Conservation (phyloP, 2,113 vertebrate genomes). For the Coptodon rendalli region DNA sequence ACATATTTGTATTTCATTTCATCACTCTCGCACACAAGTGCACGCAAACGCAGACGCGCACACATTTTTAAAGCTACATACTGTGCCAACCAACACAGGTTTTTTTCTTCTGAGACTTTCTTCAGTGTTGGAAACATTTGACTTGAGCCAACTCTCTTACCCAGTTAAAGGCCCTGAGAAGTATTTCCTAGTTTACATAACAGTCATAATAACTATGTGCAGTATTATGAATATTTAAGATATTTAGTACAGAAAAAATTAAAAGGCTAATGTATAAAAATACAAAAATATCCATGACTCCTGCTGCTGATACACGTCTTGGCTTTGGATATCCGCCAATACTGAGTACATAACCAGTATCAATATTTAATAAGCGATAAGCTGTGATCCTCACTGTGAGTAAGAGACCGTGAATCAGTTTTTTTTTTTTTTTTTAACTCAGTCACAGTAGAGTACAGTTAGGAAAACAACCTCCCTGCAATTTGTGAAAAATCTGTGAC, state of each 20-base stretch:
- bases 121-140: not conserved
- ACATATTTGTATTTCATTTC: not conserved
- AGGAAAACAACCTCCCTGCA: not conserved
- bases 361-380: not conserved
- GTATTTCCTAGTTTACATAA: not conserved
- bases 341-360: not conserved
- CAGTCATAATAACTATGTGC: not conserved
- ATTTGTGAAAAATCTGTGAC: not conserved
- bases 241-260: not conserved
- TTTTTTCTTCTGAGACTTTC: not conserved
- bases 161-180: not conserved
- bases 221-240: not conserved
- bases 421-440: rapidly evolving
- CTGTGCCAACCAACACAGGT: not conserved
- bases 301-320: not conserved
- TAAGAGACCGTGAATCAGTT: not conserved
- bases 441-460: not conserved
- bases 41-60: not conserved
- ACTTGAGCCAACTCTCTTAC: not conserved
- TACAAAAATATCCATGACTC: not conserved
- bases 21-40: not conserved
- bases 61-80: not conserved
- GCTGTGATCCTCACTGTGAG: not conserved
- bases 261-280: not conserved
- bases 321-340: not conserved